phyloP scores from a whole-genome alignment of 2,797 vertebrate genomes.

The Urophycis tenuis region DNA sequence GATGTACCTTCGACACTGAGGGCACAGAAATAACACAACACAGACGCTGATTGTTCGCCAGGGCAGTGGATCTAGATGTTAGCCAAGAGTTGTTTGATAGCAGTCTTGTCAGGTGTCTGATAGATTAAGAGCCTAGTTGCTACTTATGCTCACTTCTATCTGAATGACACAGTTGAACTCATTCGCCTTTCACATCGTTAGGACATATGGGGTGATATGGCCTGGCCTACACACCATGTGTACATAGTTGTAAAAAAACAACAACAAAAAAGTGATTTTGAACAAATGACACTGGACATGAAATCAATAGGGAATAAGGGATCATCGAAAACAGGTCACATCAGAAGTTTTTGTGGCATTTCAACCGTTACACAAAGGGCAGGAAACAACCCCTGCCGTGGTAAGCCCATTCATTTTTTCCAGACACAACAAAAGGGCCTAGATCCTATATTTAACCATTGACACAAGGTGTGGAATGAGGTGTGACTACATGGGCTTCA shows the following conservation, averaged over 20 bases:
- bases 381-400: background rate
- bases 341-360: background rate
- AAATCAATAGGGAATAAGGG: background rate
- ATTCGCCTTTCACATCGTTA: background rate
- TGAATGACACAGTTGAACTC: background rate
- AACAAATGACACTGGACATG: background rate
- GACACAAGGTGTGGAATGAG: background rate
- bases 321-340: background rate
- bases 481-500: background rate
- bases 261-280: background rate
- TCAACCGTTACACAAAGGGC: background rate
- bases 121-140: slow-evolving; percentile 7
- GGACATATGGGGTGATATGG: background rate
- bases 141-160: slow-evolving; percentile 1
- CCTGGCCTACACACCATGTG: background rate
- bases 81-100: slow-evolving; percentile 40
- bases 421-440: background rate
- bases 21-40: background rate
- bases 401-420: background rate
- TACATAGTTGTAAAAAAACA: background rate
- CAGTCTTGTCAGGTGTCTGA: slow-evolving; percentile 35
- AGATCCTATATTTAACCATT: background rate
- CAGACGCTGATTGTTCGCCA: slow-evolving; percentile 41
- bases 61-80: slow-evolving; percentile 43
- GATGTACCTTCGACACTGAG: background rate